Evolutionary conservation across 2,888 invertebrate species (phyloP).

Genomic region (Parnassius mnemosyne): DNA sequence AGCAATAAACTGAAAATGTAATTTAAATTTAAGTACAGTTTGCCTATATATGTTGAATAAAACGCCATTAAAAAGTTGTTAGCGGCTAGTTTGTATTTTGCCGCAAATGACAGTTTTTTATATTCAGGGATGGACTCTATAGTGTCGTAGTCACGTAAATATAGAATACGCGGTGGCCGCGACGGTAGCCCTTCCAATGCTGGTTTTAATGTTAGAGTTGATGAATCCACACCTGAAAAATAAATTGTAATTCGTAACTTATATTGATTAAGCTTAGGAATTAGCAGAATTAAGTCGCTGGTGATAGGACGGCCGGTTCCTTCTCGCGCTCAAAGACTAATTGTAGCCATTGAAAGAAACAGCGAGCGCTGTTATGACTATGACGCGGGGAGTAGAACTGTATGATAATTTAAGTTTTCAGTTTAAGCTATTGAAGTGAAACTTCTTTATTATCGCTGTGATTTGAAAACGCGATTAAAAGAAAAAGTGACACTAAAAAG

Average conservation of each 20-base stretch:
- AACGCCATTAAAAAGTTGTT: conserved; percentile 40
- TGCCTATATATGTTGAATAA: conserved; percentile 73
- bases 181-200: conserved; percentile 50
- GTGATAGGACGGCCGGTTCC: no score
- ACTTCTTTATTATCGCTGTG: no score
- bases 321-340: no score
- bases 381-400: no score
- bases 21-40: conserved; percentile 82
- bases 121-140: conserved; percentile 67
- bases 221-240: conserved; percentile 54
- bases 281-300: no score
- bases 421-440: no score
- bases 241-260: background rate
- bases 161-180: conserved; percentile 48
- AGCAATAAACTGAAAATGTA: conserved; percentile 81
- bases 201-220: conserved; percentile 45
- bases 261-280: no score
- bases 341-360: no score
- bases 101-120: conserved; percentile 52
- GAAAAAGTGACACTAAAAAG: no score
- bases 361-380: no score
- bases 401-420: no score
- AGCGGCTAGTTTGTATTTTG: conserved; percentile 52
- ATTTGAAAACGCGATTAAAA: no score
- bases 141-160: conserved; percentile 62